Evolutionary conservation across 23 tunicate genomes (phyloP).

Genomic region (Clavelina lepadiformis): DNA sequence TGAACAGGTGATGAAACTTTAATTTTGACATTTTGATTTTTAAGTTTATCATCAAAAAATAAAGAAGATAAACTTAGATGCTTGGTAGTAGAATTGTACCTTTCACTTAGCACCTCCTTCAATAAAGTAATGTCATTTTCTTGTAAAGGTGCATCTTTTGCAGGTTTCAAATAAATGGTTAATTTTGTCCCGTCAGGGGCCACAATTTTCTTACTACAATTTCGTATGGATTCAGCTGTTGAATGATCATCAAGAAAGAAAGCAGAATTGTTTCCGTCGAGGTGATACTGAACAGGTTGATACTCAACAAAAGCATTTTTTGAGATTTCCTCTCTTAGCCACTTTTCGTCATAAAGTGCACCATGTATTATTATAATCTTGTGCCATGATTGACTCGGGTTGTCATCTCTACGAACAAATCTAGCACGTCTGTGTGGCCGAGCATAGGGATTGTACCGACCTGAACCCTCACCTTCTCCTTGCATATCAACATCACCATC

Average conservation of each 20-base stretch:
- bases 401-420: no score
- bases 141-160: background rate
- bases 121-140: conserved; percentile 8
- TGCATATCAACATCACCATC: conserved; percentile 57
- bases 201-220: conserved; percentile 30
- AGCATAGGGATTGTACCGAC: background rate
- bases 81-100: conserved; percentile 8
- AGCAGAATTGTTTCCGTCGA: conserved; percentile 23
- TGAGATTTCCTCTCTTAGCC: conserved; percentile 40
- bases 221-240: conserved; percentile 12
- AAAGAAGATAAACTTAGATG: conserved; percentile 31
- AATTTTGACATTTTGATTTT: conserved; percentile 8
- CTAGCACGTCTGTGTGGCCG: no score
- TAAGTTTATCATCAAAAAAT: conserved; percentile 12
- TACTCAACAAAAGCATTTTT: conserved; percentile 9
- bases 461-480: conserved; percentile 8
- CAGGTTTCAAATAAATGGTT: background rate
- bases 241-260: conserved; percentile 27
- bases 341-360: conserved; percentile 25
- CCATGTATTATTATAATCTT: conserved; percentile 34
- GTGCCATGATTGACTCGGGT: no score
- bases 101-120: conserved; percentile 31
- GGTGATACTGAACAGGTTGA: conserved; percentile 38
- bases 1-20: conserved; percentile 22
- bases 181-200: conserved; percentile 45